Evolutionary conservation across 2,797 vertebrate genomes (phyloP).

Genomic region (Jordanella pulchra): DNA sequence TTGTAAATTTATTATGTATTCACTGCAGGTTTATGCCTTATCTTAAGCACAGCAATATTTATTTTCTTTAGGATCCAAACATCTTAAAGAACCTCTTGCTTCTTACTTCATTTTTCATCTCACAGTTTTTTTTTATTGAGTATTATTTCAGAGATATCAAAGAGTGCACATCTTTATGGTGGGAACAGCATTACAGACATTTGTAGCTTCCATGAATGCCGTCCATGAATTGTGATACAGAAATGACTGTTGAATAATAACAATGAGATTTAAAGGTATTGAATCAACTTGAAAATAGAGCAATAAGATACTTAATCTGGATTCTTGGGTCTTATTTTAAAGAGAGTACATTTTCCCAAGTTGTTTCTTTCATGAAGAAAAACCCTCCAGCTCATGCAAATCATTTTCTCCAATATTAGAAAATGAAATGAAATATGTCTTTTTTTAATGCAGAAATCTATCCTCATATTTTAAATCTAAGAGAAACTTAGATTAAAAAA

Average conservation of each 20-base stretch:
- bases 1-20: neutral
- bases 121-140: neutral
- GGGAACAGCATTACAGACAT: neutral
- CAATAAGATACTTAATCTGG: neutral
- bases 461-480: too few relatives aligned
- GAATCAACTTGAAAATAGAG: neutral
- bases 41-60: neutral
- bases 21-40: neutral
- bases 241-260: neutral
- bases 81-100: neutral
- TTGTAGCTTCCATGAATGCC: neutral
- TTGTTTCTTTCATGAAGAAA: neutral
- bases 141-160: neutral
- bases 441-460: too few relatives aligned
- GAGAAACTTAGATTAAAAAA: too few relatives aligned
- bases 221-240: neutral
- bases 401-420: too few relatives aligned
- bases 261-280: neutral
- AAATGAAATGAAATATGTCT: too few relatives aligned
- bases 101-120: neutral
- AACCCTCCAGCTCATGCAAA: too few relatives aligned
- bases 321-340: neutral
- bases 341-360: neutral
- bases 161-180: neutral
- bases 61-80: neutral